Percentiles rank a stretch among this genome's conserved stretches.
phyloP scores from a whole-genome alignment of 2,113 vertebrate species.

The Xiphophorus couchianus region DNA sequence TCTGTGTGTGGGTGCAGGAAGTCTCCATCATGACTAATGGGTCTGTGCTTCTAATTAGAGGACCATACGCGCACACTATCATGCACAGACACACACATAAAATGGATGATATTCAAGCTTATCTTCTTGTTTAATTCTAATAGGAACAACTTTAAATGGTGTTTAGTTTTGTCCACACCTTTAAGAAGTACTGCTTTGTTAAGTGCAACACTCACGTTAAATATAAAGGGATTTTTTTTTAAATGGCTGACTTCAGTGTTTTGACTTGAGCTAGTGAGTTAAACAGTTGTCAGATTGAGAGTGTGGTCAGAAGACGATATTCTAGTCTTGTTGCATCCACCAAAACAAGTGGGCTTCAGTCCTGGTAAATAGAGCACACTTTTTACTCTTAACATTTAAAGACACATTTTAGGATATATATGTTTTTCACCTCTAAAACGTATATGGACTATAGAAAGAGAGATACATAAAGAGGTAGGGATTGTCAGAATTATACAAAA shows the following conservation, averaged over 20 bases:
- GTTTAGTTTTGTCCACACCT: conserved; percentile 5
- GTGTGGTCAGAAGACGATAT: too few relatives aligned
- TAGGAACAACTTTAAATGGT: not conserved
- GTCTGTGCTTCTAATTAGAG: conserved; percentile 56
- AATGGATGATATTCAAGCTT: not conserved
- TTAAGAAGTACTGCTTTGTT: not conserved
- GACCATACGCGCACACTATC: conserved; percentile 9
- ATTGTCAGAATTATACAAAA: not conserved
- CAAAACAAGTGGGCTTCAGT: too few relatives aligned
- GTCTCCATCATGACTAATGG: conserved; percentile 58
- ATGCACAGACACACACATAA: conserved; percentile 10
- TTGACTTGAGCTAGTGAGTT: not conserved
- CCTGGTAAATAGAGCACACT: too few relatives aligned
- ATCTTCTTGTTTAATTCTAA: not conserved
- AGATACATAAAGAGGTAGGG: not conserved
- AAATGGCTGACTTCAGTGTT: not conserved
- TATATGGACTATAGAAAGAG: not conserved
- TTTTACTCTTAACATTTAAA: not conserved
- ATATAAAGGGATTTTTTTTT: not conserved
- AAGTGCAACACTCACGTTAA: not conserved
- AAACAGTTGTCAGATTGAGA: not conserved
- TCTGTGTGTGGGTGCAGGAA: conserved; percentile 61
- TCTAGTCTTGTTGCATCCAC: too few relatives aligned
- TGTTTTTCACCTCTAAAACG: not conserved
- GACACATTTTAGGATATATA: not conserved